These are phyloP conservation scores for Cyphomyrmex costatus DNA, from an alignment of 1,140 invertebrate species.

Conservation along the genomic window DNA sequence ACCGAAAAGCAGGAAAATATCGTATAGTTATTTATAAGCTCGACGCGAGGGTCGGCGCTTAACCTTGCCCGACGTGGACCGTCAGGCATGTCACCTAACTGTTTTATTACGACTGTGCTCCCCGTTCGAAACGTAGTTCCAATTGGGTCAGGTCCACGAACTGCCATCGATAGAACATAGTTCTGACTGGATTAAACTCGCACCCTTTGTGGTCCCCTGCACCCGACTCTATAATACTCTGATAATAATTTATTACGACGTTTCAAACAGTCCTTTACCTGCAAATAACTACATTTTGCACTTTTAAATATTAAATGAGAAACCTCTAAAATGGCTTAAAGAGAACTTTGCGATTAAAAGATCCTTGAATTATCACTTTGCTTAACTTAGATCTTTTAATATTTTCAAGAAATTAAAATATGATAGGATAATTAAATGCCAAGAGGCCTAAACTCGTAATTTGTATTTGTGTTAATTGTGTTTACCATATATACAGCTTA, in stretches of 20 bases:
- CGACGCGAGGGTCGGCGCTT: slow-evolving; percentile 79
- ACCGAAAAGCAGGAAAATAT: slow-evolving; percentile 53
- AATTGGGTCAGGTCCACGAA: slow-evolving; percentile 78
- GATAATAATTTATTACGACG: slow-evolving; percentile 37
- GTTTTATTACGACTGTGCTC: slow-evolving; percentile 71
- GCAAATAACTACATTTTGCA: background rate
- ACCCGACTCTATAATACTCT: slow-evolving; percentile 6
- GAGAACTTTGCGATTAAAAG: background rate
- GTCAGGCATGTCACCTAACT: slow-evolving; percentile 72
- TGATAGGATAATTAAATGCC: background rate
- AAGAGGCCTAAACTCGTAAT: background rate
- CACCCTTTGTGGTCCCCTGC: background rate
- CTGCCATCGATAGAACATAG: background rate
- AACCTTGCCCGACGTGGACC: slow-evolving; percentile 81
- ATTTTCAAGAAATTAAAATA: background rate
- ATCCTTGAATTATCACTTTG: too few relatives aligned
- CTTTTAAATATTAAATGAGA: background rate
- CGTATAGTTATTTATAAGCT: slow-evolving; percentile 80
- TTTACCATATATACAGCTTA: background rate
- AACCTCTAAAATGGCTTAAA: background rate
- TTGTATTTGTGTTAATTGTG: background rate
- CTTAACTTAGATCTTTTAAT: too few relatives aligned
- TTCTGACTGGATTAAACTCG: slow-evolving; percentile 36
- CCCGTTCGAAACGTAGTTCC: slow-evolving; percentile 58
- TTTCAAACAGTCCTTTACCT: background rate